Base-by-base conservation (phyloP, 2,797 vertebrate species). In the Rhodeus uyekii region DNA sequence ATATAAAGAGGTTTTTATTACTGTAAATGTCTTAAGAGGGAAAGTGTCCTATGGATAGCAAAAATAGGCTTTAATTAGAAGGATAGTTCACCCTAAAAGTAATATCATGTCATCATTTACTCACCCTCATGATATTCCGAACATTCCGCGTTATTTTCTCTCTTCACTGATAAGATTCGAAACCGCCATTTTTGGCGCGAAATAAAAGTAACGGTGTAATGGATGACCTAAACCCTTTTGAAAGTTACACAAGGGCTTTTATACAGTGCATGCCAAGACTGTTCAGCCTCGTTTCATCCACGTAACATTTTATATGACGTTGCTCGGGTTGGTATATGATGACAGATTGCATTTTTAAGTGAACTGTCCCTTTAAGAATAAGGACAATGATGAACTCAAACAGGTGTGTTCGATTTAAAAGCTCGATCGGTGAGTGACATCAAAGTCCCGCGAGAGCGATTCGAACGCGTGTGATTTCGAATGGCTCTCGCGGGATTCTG, bases 1-100 rank as follows among this genome's bases (percentile, higher is more conserved):
- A 36, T 68, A 75, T 63, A 18, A 80, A 84, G 83, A 76, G 82
- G 61, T 76, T 69, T 76, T 63, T 83, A 72, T 55, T 50, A 42
- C 24, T 72, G 22, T 73, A 73, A 53, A 74, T 55, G 69, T 78
- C 39, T 72, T 76, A 55, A 44, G 78, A 81, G 69, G 79, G 69
- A 73, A 74, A 24, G 5, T 53, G 24, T 81, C 60, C 19, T 18
- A 22, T 53, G 48, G 32, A 24, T 64, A 73, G 80, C 39, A 22
- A 29, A 50, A 24, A 50, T 27, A 63, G 72, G 42, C 42, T 80
- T 73, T 72, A 24, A 18, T 19, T 61, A 24, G 48, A 81, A 8
- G 60, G 39, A 36, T 22, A 48, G 29, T 77, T 48, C 2, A 6
- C 58, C 4, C 27, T 46, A 22, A 14, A n/a, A 64, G 16, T n/a